These are phyloP conservation scores for Brachyptera putata DNA, from an alignment of 2,888 invertebrate genomes.

Conservation along the genomic window DNA sequence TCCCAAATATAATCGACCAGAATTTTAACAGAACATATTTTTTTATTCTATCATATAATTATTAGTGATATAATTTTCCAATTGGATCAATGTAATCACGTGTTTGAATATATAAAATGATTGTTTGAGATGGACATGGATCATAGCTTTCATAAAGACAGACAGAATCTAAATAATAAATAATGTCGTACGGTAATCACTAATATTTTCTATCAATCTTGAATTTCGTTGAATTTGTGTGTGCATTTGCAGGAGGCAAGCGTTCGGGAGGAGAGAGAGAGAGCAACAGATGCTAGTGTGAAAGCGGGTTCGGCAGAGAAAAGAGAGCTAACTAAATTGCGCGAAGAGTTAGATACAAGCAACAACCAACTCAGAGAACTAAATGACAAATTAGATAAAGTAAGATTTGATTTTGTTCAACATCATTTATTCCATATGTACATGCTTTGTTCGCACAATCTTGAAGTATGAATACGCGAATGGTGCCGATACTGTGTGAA, in stretches of 20 bases:
- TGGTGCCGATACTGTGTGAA: too few species aligned
- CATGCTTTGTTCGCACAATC: too few species aligned
- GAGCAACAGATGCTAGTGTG: conserved; percentile 41
- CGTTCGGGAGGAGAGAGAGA: conserved; percentile 49
- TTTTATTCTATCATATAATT: too few species aligned
- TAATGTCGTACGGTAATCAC: too few species aligned
- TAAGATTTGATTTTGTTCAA: conserved; percentile 35
- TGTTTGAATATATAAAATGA: too few species aligned
- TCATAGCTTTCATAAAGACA: conserved; percentile 12
- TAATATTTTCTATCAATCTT: not conserved
- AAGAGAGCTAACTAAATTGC: conserved; percentile 36
- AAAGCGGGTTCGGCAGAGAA: conserved; percentile 38
- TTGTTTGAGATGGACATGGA: too few species aligned
- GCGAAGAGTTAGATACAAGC: conserved; percentile 41
- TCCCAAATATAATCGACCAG: too few species aligned
- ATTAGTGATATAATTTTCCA: too few species aligned
- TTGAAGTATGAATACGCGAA: too few species aligned
- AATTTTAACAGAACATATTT: too few species aligned
- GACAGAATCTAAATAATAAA: not conserved
- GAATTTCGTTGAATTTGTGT: not conserved
- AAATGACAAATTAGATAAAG: conserved; percentile 44
- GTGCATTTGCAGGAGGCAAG: conserved; percentile 45
- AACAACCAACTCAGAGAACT: conserved; percentile 43
- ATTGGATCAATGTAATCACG: too few species aligned
- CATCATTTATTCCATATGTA: too few species aligned